Conservation (phyloP, 2,113 vertebrate genomes). For the Excalfactoria chinensis region DNA sequence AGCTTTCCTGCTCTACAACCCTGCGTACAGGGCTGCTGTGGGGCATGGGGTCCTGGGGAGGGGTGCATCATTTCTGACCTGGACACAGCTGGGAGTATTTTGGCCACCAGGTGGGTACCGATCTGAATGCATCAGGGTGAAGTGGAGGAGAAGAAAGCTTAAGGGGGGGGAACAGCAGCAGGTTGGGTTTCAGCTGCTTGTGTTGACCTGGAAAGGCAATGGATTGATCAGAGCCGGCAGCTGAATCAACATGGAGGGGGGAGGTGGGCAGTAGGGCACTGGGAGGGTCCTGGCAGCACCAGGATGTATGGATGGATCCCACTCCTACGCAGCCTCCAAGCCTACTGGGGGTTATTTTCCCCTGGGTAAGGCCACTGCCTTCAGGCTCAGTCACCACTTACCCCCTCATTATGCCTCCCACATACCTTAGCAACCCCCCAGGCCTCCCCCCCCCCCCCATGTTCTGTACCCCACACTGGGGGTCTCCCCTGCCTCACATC, state of each 20-base stretch:
- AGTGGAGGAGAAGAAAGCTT: background rate
- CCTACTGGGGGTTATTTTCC: background rate
- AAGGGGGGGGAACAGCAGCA: background rate
- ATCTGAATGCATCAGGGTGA: background rate
- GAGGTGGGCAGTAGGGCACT: background rate
- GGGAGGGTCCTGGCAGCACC: no score
- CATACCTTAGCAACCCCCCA: no score
- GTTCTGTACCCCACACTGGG: no score
- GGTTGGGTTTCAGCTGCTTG: background rate
- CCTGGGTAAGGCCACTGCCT: background rate
- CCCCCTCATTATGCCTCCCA: background rate
- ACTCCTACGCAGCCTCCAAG: accelerated
- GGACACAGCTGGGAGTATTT: background rate
- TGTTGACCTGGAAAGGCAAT: background rate
- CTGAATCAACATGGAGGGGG: background rate
- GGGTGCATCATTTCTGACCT: background rate
- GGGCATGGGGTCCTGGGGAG: accelerated
- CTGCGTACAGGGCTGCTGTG: accelerated
- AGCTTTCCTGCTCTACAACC: background rate
- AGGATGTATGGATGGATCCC: accelerated
- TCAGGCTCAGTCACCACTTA: background rate
- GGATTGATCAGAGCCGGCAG: background rate
- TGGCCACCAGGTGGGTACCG: background rate
- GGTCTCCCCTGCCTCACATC: background rate
- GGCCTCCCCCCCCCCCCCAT: no score